Base-by-base conservation (phyloP, 2,797 vertebrate species). In the Morelia viridis region DNA sequence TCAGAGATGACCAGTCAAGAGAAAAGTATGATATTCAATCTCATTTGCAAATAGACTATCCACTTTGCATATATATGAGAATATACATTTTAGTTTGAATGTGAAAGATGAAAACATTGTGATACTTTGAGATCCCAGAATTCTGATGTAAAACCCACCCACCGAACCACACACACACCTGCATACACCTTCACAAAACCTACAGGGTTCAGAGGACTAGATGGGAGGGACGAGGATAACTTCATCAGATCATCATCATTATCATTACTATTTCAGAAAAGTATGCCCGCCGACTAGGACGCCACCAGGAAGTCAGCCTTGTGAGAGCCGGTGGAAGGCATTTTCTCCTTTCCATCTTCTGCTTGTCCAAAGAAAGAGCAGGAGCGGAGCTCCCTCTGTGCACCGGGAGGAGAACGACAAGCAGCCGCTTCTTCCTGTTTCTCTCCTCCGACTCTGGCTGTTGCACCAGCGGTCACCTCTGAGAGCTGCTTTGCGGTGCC, bases 371-470 rank as follows among this genome's bases (percentile, higher is more conserved):
- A 24, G 92, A 76, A 87, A 92, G 56, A 5, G 58, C 92, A 90
- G 92, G 28, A 93, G 90, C 91, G 89, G 94, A 94, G 95, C 96
- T 96, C 96, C 95, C 95, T 94, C 95, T 96, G 95, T 94, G 90
- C 88, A 90, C 94, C 93, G 57, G 94, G 95, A 95, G 94, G 94
- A 92, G 96, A 95, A 95, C 64, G 92, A 93, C 95, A 95, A 94
- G 94, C 93, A 62, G 89, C 93, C 28, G 91, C 89, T 93, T 93
- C 91, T 93, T 92, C 95, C 95, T 94, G 94, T 93, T 95, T 87
- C 60, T 89, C 92, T 88, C 93, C 87, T 15, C 26, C 22, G 58
- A 61, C 92, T 93, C 94, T 93, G 91, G 90, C 90, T 94, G 92
- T 92, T 93, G 94, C 93, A 62, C 92, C 92, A 58, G 92, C 76